Evolutionary conservation across 2,797 vertebrate species (phyloP), one percentile per base, ranked within the genome.

Genomic region (Pempheris klunzingeri): DNA sequence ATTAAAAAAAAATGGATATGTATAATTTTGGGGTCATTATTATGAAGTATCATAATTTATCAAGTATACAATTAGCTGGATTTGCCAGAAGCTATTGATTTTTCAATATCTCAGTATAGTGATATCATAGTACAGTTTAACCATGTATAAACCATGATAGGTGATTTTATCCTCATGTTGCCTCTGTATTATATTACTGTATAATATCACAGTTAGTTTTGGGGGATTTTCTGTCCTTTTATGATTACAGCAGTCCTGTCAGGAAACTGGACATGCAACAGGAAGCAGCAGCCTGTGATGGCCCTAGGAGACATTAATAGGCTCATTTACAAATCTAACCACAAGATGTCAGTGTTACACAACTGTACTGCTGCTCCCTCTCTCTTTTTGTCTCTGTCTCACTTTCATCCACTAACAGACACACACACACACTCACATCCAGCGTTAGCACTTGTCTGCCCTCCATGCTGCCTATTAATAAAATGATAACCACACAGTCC

Each of bases 321-420:
- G 11, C 43, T 20, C 66, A 26, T 83, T 79, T 41, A 26, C 55
- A 20, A 18, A 65, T 74, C 2, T 58, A 62, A 26, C 78, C 91
- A 85, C 88, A 82, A 83, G 91, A 87, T 89, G 92, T 90, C 92
- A 89, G 81, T 85, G 76, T 88, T 78, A 38, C 34, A 88, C 77
- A 90, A 47, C 71, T 77, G 17, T 76, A 18, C 2, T 1, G 4
- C 30, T 49, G 13, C 46, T 28, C 22, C 2, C 28, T 9, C 18
- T 7, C 0, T 34, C 26, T 47, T 26, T 10, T 1, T 47, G 17
- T 39, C 11, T 54, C 5, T 55, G 1, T 60, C 30, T 68, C 34
- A n/a, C 49, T 59, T 30, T 55, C 32, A 20, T 36, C 17, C 28
- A 22, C 57, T 17, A 36, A 30, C 54, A 58, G 41, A 55, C 65